phyloP scores from a whole-genome alignment of 2,113 vertebrate genomes.

The Pungitius pungitius region DNA sequence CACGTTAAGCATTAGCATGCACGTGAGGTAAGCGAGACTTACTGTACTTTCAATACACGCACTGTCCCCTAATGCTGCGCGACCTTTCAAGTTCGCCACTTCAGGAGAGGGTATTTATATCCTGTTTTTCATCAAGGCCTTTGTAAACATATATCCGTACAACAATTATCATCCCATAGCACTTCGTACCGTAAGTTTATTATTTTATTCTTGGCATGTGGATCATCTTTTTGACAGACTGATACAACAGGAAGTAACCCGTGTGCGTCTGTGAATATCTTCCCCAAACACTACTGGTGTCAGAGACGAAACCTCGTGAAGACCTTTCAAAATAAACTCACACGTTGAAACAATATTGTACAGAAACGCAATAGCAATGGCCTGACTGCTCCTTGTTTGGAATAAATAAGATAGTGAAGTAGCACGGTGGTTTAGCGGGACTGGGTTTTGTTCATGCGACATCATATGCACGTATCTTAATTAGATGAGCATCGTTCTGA shows the following conservation, averaged over 20 bases:
- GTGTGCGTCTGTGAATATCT: constrained; percentile 69
- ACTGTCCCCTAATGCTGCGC: constrained; percentile 42
- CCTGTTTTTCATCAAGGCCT: neutral
- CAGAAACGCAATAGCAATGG: neutral
- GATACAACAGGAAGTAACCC: constrained; percentile 30
- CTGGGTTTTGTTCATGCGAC: neutral
- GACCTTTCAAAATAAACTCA: constrained; percentile 23
- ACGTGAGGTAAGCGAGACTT: neutral
- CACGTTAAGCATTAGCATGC: neutral
- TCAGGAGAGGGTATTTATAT: neutral
- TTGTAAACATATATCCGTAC: fast-evolving
- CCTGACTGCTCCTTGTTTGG: fast-evolving
- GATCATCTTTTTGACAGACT: constrained; percentile 18
- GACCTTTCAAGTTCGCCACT: constrained; percentile 38
- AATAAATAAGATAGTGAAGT: neutral
- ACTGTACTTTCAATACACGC: constrained; percentile 28
- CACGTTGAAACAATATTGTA: neutral
- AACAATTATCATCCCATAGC: neutral
- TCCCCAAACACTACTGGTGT: constrained; percentile 35
- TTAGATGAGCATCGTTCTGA: neutral
- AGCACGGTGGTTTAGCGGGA: neutral
- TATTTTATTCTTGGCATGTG: neutral
- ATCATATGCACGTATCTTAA: neutral
- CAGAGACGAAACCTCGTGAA: neutral
- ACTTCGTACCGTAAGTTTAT: neutral